Evolutionary conservation across 2,113 vertebrate species (phyloP).

Genomic region (Rhea americana): DNA sequence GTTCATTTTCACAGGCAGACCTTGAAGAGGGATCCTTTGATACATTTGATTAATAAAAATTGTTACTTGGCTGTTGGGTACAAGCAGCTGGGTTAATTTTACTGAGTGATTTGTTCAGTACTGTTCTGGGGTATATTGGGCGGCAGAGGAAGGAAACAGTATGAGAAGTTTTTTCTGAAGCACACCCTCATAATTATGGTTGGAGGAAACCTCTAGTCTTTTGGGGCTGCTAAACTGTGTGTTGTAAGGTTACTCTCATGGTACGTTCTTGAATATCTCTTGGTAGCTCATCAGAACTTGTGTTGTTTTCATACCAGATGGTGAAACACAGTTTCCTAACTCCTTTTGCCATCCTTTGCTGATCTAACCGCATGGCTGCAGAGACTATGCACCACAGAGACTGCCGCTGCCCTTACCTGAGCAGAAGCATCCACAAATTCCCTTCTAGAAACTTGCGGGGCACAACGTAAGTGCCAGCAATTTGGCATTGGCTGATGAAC

Average conservation of each 20-base stretch:
- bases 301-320: neutral
- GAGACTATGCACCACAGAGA: neutral
- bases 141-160: neutral
- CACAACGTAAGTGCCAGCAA: neutral
- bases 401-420: neutral
- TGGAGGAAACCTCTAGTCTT: neutral
- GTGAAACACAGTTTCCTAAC: neutral
- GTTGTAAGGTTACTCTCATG: neutral
- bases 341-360: neutral
- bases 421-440: neutral
- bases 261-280: neutral
- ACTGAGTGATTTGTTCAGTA: neutral
- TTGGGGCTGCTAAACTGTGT: neutral
- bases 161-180: neutral
- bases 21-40: neutral
- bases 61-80: neutral
- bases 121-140: neutral
- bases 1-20: neutral
- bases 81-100: neutral
- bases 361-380: neutral
- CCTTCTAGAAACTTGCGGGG: neutral
- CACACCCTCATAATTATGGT: neutral
- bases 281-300: neutral
- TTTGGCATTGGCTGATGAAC: neutral
- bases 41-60: neutral